Percentiles rank a stretch among this genome's conserved stretches.
Conservation (phyloP, 2,888 invertebrate genomes). For the Axea sp. region DNA sequence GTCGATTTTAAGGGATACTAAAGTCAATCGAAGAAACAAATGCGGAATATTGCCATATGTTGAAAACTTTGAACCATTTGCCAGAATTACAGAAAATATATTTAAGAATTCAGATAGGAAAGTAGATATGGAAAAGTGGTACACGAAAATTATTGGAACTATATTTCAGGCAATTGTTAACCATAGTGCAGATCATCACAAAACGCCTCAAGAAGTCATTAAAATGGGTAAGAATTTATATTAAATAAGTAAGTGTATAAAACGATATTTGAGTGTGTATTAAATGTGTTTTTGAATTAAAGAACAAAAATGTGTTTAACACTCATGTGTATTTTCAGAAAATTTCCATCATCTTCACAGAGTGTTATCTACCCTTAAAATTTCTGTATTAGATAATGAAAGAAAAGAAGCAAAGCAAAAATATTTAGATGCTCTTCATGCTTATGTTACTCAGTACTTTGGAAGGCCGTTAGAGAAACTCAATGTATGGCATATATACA, state of each 20-base stretch:
- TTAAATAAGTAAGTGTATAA: conserved; percentile 1
- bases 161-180: conserved; percentile 90
- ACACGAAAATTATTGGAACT: conserved; percentile 87
- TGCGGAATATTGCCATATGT: conserved; percentile 95
- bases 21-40: conserved; percentile 87
- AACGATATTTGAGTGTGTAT: no score
- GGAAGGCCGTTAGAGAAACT: conserved; percentile 95
- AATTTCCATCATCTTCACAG: conserved; percentile 97
- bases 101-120: conserved; percentile 92
- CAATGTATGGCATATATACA: conserved; percentile 83
- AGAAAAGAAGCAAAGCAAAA: conserved; percentile 94
- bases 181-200: conserved; percentile 91
- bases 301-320: no score
- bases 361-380: conserved; percentile 92
- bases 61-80: conserved; percentile 92
- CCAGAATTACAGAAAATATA: conserved; percentile 91
- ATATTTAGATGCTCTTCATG: conserved; percentile 93
- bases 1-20: conserved; percentile 87
- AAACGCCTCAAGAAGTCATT: conserved; percentile 95
- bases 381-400: conserved; percentile 90
- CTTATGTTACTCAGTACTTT: conserved; percentile 96
- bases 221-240: conserved; percentile 85
- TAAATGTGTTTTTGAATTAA: no score
- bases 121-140: conserved; percentile 96
- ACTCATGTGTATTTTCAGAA: no score